phyloP scores from a whole-genome alignment of 64 coral and sea anemone species.

The Dendronephthya gigantea region DNA sequence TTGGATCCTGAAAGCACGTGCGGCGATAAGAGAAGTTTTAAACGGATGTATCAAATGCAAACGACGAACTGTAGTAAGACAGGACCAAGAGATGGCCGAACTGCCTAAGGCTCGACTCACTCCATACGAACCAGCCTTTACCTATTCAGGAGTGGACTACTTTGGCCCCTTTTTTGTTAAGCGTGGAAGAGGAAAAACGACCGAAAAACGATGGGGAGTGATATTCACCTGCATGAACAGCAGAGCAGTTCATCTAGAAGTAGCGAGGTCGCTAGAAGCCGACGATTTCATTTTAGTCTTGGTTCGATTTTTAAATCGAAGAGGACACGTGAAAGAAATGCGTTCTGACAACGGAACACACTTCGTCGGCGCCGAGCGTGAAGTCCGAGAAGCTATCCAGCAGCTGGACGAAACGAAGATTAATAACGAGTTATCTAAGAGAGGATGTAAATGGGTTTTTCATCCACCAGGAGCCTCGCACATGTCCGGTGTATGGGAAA shows the following conservation, averaged over 20 bases:
- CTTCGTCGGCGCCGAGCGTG: constrained; percentile 36
- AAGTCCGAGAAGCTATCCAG: constrained; percentile 22
- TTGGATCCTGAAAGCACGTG: constrained; percentile 20
- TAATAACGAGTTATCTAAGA: not conserved
- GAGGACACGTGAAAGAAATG: constrained; percentile 42
- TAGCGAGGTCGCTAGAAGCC: constrained; percentile 33
- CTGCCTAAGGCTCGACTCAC: constrained; percentile 27
- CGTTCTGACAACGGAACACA: constrained; percentile 34
- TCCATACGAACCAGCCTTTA: constrained; percentile 28
- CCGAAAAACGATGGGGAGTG: constrained; percentile 40
- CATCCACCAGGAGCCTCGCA: constrained; percentile 42
- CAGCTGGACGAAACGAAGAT: constrained; percentile 19
- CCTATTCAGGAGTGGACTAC: not conserved
- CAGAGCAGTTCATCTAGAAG: constrained; percentile 35
- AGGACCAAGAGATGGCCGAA: constrained; percentile 27
- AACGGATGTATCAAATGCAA: constrained; percentile 3
- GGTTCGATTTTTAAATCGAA: constrained; percentile 26
- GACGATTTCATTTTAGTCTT: constrained; percentile 41
- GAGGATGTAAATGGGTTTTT: constrained; percentile 31
- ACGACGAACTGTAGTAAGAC: not conserved
- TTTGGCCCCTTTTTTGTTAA: constrained; percentile 20
- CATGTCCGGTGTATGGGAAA: constrained; percentile 45
- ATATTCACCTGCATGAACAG: constrained; percentile 43
- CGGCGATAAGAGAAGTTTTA: constrained; percentile 18
- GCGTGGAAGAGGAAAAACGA: constrained; percentile 23